These are phyloP conservation scores for Aplocera efformata DNA, from an alignment of 2,888 invertebrate species.

Conservation along the genomic window DNA sequence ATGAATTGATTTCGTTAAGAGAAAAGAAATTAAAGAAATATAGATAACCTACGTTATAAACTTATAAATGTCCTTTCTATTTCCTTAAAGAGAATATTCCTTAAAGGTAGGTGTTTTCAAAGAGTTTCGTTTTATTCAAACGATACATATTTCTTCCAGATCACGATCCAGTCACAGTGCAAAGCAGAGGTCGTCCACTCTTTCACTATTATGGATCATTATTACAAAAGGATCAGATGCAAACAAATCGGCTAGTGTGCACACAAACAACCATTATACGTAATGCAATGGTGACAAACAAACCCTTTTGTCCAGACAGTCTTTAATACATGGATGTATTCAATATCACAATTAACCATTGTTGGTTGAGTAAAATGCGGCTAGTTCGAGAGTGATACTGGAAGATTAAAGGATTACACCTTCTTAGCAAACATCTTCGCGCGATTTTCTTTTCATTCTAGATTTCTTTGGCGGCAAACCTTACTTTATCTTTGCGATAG, in stretches of 20 bases:
- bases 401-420: constrained; percentile 69
- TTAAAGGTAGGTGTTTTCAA: too few relatives aligned
- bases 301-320: constrained; percentile 61
- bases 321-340: constrained; percentile 43
- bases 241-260: constrained; percentile 67
- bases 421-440: constrained; percentile 56
- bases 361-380: constrained; percentile 43
- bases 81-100: too few relatives aligned
- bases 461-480: constrained; percentile 29
- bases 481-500: too few relatives aligned
- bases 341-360: constrained; percentile 61
- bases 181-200: neutral
- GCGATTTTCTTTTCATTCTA: constrained; percentile 52
- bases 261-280: constrained; percentile 56
- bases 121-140: too few relatives aligned
- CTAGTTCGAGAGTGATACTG: constrained; percentile 61
- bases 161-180: too few relatives aligned
- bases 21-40: too few relatives aligned
- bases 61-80: too few relatives aligned
- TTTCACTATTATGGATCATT: constrained; percentile 43
- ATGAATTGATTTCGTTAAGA: too few relatives aligned
- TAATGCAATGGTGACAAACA: constrained; percentile 69
- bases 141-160: too few relatives aligned
- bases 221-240: constrained; percentile 74
- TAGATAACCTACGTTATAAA: too few relatives aligned